Percentiles rank a stretch among this genome's conserved stretches.
phyloP scores from a whole-genome alignment of 2,113 vertebrate species.

The Hucho hucho region DNA sequence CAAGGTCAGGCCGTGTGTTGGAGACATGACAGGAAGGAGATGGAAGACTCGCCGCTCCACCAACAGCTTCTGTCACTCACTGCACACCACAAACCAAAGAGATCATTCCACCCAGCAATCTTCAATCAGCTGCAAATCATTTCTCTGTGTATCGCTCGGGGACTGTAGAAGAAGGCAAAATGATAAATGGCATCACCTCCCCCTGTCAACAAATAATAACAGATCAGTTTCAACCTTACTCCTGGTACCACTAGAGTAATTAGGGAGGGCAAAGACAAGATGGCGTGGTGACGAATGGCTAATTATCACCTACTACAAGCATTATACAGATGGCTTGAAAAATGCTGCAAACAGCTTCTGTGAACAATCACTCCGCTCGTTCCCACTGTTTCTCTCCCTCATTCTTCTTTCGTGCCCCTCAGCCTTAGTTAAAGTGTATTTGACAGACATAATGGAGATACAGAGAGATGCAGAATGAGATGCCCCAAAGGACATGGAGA shows the following conservation, averaged over 20 bases:
- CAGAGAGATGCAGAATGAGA: conserved; percentile 2
- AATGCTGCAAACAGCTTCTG: conserved; percentile 18
- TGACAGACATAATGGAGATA: not conserved
- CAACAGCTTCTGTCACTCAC: conserved; percentile 21
- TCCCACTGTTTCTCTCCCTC: not conserved
- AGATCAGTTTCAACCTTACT: conserved; percentile 23
- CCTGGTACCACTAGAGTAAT: conserved; percentile 21
- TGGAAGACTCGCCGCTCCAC: not conserved
- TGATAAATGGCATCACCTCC: conserved; percentile 2
- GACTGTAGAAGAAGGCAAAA: not conserved
- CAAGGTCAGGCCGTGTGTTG: conserved; percentile 28
- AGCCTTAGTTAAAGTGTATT: no score
- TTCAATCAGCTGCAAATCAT: conserved; percentile 32
- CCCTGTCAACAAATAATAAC: conserved; percentile 25
- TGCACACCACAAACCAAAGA: conserved; percentile 5
- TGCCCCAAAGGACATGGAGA: not conserved
- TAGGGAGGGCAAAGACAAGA: conserved; percentile 35
- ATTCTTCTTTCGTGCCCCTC: not conserved
- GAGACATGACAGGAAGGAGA: conserved; percentile 15
- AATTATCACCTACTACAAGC: conserved; percentile 39
- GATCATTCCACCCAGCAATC: conserved; percentile 34
- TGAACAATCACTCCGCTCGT: conserved; percentile 6
- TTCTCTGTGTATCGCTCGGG: not conserved
- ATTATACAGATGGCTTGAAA: conserved; percentile 33
- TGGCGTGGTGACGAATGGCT: conserved; percentile 41